These are phyloP conservation scores for Prunella fulvescens DNA, from an alignment of 2,113 vertebrate species.

Conservation along the genomic window DNA sequence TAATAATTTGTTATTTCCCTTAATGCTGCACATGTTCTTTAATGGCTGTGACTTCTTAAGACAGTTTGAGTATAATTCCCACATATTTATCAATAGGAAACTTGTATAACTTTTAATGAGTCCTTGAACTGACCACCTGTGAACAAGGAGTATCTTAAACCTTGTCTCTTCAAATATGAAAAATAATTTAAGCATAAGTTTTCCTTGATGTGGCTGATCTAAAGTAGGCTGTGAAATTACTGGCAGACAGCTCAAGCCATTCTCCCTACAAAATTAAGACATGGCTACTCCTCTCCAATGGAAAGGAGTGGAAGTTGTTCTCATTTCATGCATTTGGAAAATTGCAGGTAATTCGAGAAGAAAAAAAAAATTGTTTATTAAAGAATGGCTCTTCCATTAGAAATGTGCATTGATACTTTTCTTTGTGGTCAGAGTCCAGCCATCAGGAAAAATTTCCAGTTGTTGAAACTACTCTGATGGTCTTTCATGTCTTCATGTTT, in stretches of 20 bases:
- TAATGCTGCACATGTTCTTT: slow-evolving; percentile 61
- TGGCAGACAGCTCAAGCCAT: not conserved
- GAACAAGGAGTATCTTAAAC: slow-evolving; percentile 32
- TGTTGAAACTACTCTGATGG: not conserved
- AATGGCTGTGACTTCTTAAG: slow-evolving; percentile 66
- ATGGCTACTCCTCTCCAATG: not conserved
- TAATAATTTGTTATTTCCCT: slow-evolving; percentile 73
- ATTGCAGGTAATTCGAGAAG: not conserved
- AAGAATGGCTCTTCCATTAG: not conserved
- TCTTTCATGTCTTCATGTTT: not conserved
- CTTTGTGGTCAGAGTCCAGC: not conserved
- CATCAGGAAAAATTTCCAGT: not conserved
- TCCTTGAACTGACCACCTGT: slow-evolving; percentile 61
- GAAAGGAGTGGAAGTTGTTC: not conserved
- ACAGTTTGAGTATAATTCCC: slow-evolving; percentile 48
- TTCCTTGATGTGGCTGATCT: not conserved
- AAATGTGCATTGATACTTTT: not conserved
- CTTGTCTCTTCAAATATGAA: slow-evolving; percentile 35
- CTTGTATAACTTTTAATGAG: slow-evolving; percentile 72
- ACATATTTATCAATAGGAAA: slow-evolving; percentile 66
- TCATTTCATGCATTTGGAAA: not conserved
- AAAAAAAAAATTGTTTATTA: not conserved
- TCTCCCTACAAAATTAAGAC: not conserved
- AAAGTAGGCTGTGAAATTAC: not conserved
- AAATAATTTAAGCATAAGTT: not conserved